Evolutionary conservation across 2,888 invertebrate species (phyloP).

Genomic region (Philopedon plagiatum): DNA sequence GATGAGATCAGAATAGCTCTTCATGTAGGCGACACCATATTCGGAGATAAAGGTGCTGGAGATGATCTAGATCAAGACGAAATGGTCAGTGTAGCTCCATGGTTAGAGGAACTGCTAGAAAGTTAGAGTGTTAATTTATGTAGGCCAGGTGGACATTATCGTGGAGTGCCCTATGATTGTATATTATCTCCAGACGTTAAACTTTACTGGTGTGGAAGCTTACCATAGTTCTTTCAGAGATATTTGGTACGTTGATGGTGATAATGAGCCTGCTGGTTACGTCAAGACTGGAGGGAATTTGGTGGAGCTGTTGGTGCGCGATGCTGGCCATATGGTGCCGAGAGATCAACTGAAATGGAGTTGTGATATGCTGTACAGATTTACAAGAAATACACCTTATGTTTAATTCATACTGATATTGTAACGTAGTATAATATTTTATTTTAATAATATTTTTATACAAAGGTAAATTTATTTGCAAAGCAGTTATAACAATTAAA

Average conservation of each 20-base stretch:
- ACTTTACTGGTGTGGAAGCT: conserved; percentile 75
- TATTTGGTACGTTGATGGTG: conserved; percentile 77
- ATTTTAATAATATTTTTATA: no score
- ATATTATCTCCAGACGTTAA: conserved; percentile 78
- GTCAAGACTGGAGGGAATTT: conserved; percentile 77
- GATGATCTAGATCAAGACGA: conserved; percentile 16
- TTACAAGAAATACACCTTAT: conserved; percentile 9
- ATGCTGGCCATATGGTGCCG: conserved; percentile 85
- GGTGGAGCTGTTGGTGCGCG: conserved; percentile 78
- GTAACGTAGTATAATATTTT: no score
- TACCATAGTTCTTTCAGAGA: conserved; percentile 76
- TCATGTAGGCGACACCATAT: conserved; percentile 36
- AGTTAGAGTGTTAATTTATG: conserved; percentile 81
- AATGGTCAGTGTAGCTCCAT: conserved; percentile 17
- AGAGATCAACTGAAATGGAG: conserved; percentile 82
- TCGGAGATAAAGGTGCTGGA: conserved; percentile 27
- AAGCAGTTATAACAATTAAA: no score
- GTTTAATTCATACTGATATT: conserved; percentile 48
- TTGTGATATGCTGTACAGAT: conserved; percentile 73
- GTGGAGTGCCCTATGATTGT: conserved; percentile 86
- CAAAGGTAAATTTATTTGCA: no score
- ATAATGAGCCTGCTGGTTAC: conserved; percentile 78
- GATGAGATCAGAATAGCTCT: conserved; percentile 29
- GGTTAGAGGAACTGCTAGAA: conserved; percentile 72
- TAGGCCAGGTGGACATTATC: conserved; percentile 89